Evolutionary conservation across 2,113 vertebrate genomes (phyloP), one percentile per base, ranked within the genome.

Genomic region (Leiothrix lutea): DNA sequence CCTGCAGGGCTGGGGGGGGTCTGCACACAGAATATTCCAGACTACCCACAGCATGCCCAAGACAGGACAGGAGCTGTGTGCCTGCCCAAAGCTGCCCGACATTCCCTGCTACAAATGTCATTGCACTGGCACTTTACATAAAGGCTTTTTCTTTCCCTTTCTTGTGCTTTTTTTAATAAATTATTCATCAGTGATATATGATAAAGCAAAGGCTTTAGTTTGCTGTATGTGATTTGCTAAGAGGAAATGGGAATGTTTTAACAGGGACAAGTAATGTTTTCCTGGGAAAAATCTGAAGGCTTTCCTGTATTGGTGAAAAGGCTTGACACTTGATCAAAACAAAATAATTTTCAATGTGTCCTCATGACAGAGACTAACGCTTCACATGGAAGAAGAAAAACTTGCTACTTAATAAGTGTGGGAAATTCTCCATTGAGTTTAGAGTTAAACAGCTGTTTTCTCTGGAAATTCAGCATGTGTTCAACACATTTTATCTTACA

Each of bases 1-100:
- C 58, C n/a, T n/a, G 40, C 66, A 66, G 67, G 26, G 5, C 31
- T 36, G 38, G 36, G 17, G 11, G 51, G 17, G 11, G 51, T 25
- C 12, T 48, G 29, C 40, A 54, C 48, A 15, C 16, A 15, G 60
- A 58, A 24, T 9, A 22, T 50, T 82, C 25, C 56, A 56, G 69
- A 29, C 23, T 35, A 10, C 16, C 36, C 6, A 0, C 0, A 13
- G 48, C 2, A 22, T 28, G 31, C 17, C 65, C 60, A 40, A 5
- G 14, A 14, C 2, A 36, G 60, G 51, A 58, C 4, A 8, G 75
- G 29, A 62, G 23, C 44, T 44, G 33, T 7, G 22, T 40, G n/a
- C 44, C 36, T 23, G 15, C n/a, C 31, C 25, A 21, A 14, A 54
- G 58, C 33, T 31, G 22, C 54, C 50, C 62, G 58, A 10, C 11